Conservation (phyloP, 2,888 invertebrate genomes). For the Creontiades dilutus region DNA sequence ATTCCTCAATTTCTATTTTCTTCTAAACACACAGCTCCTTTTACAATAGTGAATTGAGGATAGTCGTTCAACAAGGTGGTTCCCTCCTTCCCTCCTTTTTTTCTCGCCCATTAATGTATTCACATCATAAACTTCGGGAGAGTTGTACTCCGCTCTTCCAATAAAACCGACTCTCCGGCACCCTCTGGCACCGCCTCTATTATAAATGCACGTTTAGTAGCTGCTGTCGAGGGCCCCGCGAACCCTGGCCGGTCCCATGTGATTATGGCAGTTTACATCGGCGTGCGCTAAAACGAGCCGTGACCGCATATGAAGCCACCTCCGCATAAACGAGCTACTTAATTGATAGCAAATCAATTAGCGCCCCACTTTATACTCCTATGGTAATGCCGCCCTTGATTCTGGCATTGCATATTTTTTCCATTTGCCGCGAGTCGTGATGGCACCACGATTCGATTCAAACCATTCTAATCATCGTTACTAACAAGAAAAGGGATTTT, state of each 20-base stretch:
- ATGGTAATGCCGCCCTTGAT: slow-evolving; percentile 32
- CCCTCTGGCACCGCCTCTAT: background rate
- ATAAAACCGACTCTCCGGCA: slow-evolving; percentile 3
- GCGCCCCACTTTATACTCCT: slow-evolving; percentile 12
- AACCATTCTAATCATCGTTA: too few species aligned
- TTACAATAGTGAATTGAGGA: background rate
- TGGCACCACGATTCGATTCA: background rate
- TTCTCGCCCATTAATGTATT: background rate
- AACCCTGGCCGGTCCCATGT: background rate
- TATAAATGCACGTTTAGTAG: slow-evolving; percentile 13
- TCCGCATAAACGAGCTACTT: slow-evolving; percentile 20
- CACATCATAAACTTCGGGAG: background rate
- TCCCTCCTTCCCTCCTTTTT: background rate
- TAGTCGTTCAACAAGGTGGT: background rate
- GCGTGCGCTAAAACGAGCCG: slow-evolving; percentile 6
- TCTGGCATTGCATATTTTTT: slow-evolving; percentile 17
- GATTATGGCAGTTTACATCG: slow-evolving; percentile 27
- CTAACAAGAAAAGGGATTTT: too few species aligned
- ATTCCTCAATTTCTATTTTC: background rate
- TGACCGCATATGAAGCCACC: slow-evolving; percentile 17
- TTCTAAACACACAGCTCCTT: background rate
- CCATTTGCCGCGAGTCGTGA: background rate
- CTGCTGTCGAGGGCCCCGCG: background rate
- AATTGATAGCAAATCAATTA: slow-evolving; percentile 39
- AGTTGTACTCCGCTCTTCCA: background rate